Percentiles rank a stretch among this genome's conserved stretches.
Conservation (phyloP, 2,797 vertebrate species). For the Enteromius trimaculatus region DNA sequence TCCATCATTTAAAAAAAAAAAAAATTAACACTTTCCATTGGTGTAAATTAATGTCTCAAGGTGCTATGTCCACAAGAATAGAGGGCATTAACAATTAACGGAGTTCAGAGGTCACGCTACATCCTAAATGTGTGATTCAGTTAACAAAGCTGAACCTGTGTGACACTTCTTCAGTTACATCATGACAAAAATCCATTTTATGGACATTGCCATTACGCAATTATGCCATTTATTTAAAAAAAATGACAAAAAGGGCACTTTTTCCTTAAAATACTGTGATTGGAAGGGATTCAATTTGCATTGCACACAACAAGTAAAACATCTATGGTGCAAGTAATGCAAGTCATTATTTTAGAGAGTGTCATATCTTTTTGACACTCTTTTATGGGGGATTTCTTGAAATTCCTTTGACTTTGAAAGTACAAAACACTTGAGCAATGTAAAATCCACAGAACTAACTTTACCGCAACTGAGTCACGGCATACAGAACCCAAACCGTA, state of each 20-base stretch:
- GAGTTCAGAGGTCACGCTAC: conserved; percentile 4
- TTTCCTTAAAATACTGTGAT: conserved; percentile 39
- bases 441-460: conserved; percentile 22
- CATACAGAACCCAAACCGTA: not conserved
- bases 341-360: conserved; percentile 57
- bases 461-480: not conserved
- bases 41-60: conserved; percentile 20
- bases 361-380: conserved; percentile 33
- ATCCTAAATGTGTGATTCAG: conserved; percentile 18
- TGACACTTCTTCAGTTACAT: conserved; percentile 28
- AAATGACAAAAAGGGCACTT: conserved; percentile 46
- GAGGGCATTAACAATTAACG: not conserved
- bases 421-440: conserved; percentile 42
- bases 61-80: conserved; percentile 34
- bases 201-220: conserved; percentile 28
- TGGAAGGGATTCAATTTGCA: conserved; percentile 27
- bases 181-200: conserved; percentile 44
- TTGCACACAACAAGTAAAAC: conserved; percentile 54
- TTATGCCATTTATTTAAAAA: conserved; percentile 27
- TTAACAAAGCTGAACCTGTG: conserved; percentile 25
- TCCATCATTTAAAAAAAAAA: conserved; percentile 1
- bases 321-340: conserved; percentile 56
- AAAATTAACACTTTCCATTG: conserved; percentile 11
- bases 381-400: conserved; percentile 55
- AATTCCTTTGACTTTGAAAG: conserved; percentile 57